Base-by-base conservation (phyloP, 2,888 invertebrate genomes). In the Amorpha juglandis region DNA sequence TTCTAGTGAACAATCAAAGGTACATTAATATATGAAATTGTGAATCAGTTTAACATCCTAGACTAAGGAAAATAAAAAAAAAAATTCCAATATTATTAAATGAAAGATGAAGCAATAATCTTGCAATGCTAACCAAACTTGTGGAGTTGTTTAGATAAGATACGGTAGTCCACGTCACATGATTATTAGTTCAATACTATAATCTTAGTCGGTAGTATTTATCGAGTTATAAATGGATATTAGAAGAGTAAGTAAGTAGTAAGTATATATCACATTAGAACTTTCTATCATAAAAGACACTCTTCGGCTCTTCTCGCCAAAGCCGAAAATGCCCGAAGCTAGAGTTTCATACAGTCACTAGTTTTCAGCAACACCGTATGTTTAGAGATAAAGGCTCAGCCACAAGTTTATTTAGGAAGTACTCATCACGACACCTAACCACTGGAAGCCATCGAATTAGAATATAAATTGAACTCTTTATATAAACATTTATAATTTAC, bases 401-500 rank as follows among this genome's bases (percentile, higher is more conserved):
- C 45, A 53, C 50, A 63, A 38, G 52, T 80, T 80, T 82, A 81
- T 84, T 85, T 82, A 84, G 78, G 81, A 76, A 67, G 78, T 78
- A 78, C 77, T 72, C 77, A 79, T 77, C 75, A 70, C 74, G 77
- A 82, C 83, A 82, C 81, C 77, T 74, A 75, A 84, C 84, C 84
- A 82, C 83, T 82, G 81, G 74, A 81, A 82, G 82, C 84, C 81
- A 88, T 90, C 76, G 82, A 80, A 90, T 91, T 91, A 89, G 86
- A 91, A 91, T 91, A 89, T 90, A 91, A 89, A 91, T 91, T 88
- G 90, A 90, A 90, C 87, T 89, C 89, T 91, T 89, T 89, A 89
- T 85, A 89, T 85, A 89, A 89, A 88, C 87, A 89, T 88, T 88
- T 89, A 87, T 88, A 87, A 89, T 89, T 90, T 90, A 85, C 88